A percentile compares a stretch with the other conserved stretches of the same genome.
phyloP scores from a whole-genome alignment of 1,140 invertebrate species.

The Neoseiulus cucumeris region DNA sequence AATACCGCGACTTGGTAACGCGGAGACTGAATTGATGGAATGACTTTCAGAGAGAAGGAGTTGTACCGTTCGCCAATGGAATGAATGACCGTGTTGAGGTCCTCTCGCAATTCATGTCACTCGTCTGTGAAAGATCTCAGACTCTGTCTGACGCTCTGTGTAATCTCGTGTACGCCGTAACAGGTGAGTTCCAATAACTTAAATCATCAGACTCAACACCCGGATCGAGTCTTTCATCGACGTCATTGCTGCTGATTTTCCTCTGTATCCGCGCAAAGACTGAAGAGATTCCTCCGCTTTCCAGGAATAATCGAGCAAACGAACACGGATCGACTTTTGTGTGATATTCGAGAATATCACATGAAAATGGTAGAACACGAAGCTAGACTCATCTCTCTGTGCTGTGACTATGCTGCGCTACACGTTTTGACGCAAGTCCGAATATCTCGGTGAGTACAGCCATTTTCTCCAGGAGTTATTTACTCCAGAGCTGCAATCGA shows the following conservation, averaged over 20 bases:
- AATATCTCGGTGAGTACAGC: neutral
- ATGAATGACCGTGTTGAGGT: slow-evolving; percentile 8
- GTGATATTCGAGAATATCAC: slow-evolving; percentile 7
- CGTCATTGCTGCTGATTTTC: too few relatives aligned
- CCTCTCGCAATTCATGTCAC: slow-evolving; percentile 8
- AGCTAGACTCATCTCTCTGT: slow-evolving; percentile 1
- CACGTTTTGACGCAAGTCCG: slow-evolving; percentile 3
- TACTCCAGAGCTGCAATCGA: too few relatives aligned
- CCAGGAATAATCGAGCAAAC: slow-evolving; percentile 4
- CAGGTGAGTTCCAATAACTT: neutral
- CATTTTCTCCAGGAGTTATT: too few relatives aligned
- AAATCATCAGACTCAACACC: too few relatives aligned
- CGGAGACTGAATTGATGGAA: too few relatives aligned
- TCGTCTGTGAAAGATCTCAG: neutral
- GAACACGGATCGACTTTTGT: slow-evolving; percentile 5
- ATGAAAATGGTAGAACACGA: slow-evolving; percentile 9
- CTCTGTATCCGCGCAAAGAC: too few relatives aligned
- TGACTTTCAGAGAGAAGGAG: neutral
- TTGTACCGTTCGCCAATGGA: slow-evolving; percentile 5
- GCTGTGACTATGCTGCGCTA: neutral
- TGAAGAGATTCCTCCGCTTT: too few relatives aligned
- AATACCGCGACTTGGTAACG: too few relatives aligned
- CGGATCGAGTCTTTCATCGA: too few relatives aligned
- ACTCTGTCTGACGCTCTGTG: slow-evolving; percentile 1
- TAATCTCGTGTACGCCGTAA: neutral